Evolutionary conservation across 64 coral and sea anemone species (phyloP), one percentile per base, ranked within the genome.

Genomic region (Dendronephthya gigantea): DNA sequence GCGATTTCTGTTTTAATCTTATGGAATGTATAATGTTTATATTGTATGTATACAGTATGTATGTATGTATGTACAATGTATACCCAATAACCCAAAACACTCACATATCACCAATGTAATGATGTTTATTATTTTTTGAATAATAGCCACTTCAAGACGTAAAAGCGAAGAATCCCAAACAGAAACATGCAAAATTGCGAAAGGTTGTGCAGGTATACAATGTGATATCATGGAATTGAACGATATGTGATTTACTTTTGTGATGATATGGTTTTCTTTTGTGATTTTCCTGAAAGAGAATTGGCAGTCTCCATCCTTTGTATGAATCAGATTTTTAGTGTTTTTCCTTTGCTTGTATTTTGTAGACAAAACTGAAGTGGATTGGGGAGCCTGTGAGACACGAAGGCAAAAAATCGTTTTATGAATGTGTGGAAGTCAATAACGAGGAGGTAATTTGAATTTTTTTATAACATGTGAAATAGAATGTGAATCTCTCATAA

Each of bases 281-380:
- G n/a, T n/a, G n/a, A n/a, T n/a, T n/a, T n/a, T n/a, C n/a, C n/a
- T n/a, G n/a, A n/a, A n/a, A n/a, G n/a, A n/a, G n/a, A n/a, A n/a
- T n/a, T n/a, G n/a, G n/a, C n/a, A n/a, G n/a, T n/a, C n/a, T n/a
- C n/a, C n/a, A n/a, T n/a, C n/a, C n/a, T n/a, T n/a, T n/a, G n/a
- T n/a, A n/a, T 79, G 25, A 4, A 19, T 35, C 32, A 28, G 37
- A 79, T 35, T 35, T 17, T 29, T 19, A 15, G 9, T 39, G 9
- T 37, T 79, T 39, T 39, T 79, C 4, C 15, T 16, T 1, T 79
- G 9, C 22, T 33, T 79, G 13, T 79, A 15, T n/a, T n/a, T n/a
- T n/a, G n/a, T 35, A 79, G 72, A 79, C 72, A 35, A 79, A 79
- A 39, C 72, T 79, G 4, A 79, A 79, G 9, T 79, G 72, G 72